Evolutionary conservation across 2,888 invertebrate species (phyloP).

Genomic region (Leptothorax acervorum): DNA sequence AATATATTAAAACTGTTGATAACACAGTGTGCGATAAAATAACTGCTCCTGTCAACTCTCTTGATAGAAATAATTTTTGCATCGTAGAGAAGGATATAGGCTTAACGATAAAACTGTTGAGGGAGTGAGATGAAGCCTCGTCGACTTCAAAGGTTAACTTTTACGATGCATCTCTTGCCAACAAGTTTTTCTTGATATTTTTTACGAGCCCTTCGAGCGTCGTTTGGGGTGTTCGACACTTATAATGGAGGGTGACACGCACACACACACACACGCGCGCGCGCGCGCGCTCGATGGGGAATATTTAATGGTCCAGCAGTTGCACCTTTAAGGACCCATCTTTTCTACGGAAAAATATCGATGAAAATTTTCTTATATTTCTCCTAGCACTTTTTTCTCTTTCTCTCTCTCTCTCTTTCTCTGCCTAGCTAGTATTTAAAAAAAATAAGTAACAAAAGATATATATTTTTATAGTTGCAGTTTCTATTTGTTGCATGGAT

Average conservation of each 20-base stretch:
- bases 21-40: neutral
- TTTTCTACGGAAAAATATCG: neutral
- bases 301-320: conserved; percentile 20
- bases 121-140: neutral
- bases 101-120: neutral
- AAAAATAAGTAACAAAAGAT: neutral
- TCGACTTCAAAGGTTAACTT: conserved; percentile 20
- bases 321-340: neutral
- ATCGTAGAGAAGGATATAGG: neutral
- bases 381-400: neutral
- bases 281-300: neutral
- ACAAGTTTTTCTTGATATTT: conserved; percentile 27
- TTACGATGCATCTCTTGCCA: conserved; percentile 7
- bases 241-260: conserved; percentile 3
- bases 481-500: neutral
- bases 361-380: neutral
- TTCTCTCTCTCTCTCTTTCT: neutral
- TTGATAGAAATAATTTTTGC: neutral
- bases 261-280: too few species aligned
- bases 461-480: neutral
- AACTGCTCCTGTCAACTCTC: neutral
- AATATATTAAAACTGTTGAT: too few species aligned
- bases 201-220: conserved; percentile 12
- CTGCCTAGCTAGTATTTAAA: neutral
- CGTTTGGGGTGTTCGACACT: neutral